Evolutionary conservation across 2,888 invertebrate genomes (phyloP), one percentile per base, ranked within the genome.

Genomic region (Parnassius glacialis): DNA sequence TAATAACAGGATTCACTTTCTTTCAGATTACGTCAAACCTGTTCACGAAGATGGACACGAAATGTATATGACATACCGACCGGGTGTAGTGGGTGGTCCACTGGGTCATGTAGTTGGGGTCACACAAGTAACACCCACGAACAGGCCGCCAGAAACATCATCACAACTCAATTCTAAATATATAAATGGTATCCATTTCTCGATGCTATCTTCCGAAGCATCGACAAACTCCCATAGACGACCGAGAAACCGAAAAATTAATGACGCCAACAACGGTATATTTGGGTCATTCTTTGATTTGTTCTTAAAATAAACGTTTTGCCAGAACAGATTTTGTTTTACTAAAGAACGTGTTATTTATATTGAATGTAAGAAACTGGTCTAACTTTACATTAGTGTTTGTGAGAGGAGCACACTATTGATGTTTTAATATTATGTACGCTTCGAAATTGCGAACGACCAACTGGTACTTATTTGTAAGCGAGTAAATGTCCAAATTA

Each of bases 211-310:
- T 69, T 68, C 10, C 70, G 72, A 61, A 57, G 55, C 51, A 10
- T 43, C 48, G 20, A 59, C 60, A 42, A 67, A 59, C 57, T 54
- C 63, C 16, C 58, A 64, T 45, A 61, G 65, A 55, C 65, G 65
- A 42, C 65, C 67, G 13, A 74, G 79, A 62, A 72, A 76, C 3
- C 72, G 81, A 64, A 76, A 71, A 63, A 67, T 76, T 12, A 75
- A 72, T 45, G 73, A 71, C 57, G 66, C 71, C 64, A 73, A 69
- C 54, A 66, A 73, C 57, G 76, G 78, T 56, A 73, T 90, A 64
- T 56, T 90, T 41, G 83, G 85, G 62, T 90, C 90, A 1, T 90
- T 90, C 67, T 68, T 89, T 50, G 87, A 88, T 74, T 79, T 90
- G 64, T 76, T 90, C 57, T 83, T 86, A 66, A 77, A 87, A 84